Evolutionary conservation across 2,888 invertebrate species (phyloP), one percentile per base, ranked within the genome.

Genomic region (Epistrophe grossulariae): DNA sequence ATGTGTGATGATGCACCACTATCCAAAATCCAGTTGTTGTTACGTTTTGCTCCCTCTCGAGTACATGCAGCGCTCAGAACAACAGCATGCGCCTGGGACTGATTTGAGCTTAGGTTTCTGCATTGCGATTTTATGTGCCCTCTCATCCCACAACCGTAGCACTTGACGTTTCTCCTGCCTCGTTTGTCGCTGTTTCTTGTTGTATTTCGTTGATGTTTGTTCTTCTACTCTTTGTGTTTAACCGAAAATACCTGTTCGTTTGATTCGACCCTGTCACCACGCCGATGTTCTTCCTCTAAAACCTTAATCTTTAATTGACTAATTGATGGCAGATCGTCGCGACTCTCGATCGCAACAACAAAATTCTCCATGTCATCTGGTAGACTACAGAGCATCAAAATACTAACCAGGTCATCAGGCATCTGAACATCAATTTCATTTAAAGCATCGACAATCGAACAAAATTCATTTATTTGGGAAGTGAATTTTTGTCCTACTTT

Each of bases 331-430:
- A 77, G 62, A 17, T 19, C 28, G 28, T 84, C 77, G 11, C 80
- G 55, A 28, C 77, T 76, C 68, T 84, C 77, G 7, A 84, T 80
- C 8, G 84, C 84, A 19, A 84, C 83, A 15, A 76, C 68, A 48
- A 83, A 83, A 35, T 55, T 77, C 35, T 79, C 79, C 79, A 88
- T 60, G 10, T 82, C 79, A 38, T 74, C 76, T n/a, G 82, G 82
- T 9, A 87, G 43, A 45, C 78, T 74, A 45, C 78, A 85, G 24
- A 81, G 31, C 62, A 81, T 74, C 31, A 81, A 78, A 55, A 77
- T 81, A n/a, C 55, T 52, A 15, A 60, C 35, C 0, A 60, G 28
- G 19, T 72, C 81, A 19, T 45, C n/a, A n/a, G 79, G 72, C 28
- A 83, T 62, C 10, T 76, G 52, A 43, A 80, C 48, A 17, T 71